Base-by-base conservation (phyloP, 2,888 invertebrate genomes). In the Dascillus cervinus region DNA sequence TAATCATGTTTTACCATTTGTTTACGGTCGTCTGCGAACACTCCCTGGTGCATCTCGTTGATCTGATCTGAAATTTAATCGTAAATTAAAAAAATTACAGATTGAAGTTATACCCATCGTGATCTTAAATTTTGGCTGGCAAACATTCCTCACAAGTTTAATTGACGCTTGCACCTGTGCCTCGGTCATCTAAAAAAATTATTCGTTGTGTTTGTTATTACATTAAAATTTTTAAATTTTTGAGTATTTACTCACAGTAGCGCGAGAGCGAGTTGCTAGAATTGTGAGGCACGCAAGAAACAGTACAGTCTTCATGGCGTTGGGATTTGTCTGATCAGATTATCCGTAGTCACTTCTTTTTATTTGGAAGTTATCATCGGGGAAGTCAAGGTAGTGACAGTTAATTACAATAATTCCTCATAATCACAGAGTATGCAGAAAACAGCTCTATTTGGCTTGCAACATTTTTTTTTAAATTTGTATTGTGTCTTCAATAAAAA, bases 81-180 rank as follows among this genome's bases (percentile, higher is more conserved):
- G 20, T 17, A 8, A 10, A 13, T 13, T 10, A 24, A 13, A 11
- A 25, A 26, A 25, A 24, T 22, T 11, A 19, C n/a, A 29, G 3
- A 11, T n/a, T n/a, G n/a, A n/a, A 43, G 44, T 19, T 34, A 12
- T 23, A 76, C 77, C 75, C 40, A 70, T 66, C 22, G 67, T 63
- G 4, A 62, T 66, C 43, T 72, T 71, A 34, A 68, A 71, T 60
- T 79, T 81, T 2, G 75, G 72, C 36, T 72, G 64, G 42, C 80
- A 81, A 0, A 72, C 63, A 49, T 75, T 77, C 23, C 77, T 66
- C 65, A 79, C 68, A 51, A 74, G 64, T 52, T 70, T 73, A 1
- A 70, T 73, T 0, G 77, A 71, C 6, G 72, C 67, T 49, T 55
- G 69, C 51, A 81, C 65, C 58, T 81, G 81, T 32, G 77, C 75